Evolutionary conservation across 1,140 invertebrate genomes (phyloP).

Genomic region (Steinernema khuongi): DNA sequence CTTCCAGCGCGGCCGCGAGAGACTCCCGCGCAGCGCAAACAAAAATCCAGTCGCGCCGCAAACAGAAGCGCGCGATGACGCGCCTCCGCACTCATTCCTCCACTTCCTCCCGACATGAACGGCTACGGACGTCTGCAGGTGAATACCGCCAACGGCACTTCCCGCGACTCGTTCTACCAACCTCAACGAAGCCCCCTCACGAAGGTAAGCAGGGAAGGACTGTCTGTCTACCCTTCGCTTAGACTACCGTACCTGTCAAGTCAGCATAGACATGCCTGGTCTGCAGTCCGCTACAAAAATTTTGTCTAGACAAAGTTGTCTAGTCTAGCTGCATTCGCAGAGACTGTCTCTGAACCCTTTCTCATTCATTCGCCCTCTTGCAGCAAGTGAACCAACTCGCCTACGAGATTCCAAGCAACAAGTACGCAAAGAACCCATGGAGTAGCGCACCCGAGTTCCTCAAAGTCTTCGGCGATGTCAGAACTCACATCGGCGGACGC

Average conservation of each 20-base stretch:
- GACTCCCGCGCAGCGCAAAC: neutral
- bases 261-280: too few species aligned
- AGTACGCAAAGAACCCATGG: conserved; percentile 57
- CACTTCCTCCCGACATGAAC: neutral
- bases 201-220: conserved; percentile 25
- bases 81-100: neutral
- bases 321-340: neutral
- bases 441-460: conserved; percentile 52
- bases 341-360: neutral
- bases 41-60: neutral
- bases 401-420: conserved; percentile 57
- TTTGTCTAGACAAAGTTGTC: neutral
- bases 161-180: neutral
- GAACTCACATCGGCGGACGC: conserved; percentile 46
- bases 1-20: neutral
- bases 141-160: neutral
- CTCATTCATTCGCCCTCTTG: conserved; percentile 22
- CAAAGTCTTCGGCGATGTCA: conserved; percentile 56
- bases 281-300: too few species aligned
- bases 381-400: conserved; percentile 58
- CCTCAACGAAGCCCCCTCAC: conserved; percentile 35
- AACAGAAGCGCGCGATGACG: neutral
- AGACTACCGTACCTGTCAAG: too few species aligned
- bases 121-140: neutral
- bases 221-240: too few species aligned